Conservation (phyloP, 2,888 invertebrate genomes). For the Dexiosoma caninum region DNA sequence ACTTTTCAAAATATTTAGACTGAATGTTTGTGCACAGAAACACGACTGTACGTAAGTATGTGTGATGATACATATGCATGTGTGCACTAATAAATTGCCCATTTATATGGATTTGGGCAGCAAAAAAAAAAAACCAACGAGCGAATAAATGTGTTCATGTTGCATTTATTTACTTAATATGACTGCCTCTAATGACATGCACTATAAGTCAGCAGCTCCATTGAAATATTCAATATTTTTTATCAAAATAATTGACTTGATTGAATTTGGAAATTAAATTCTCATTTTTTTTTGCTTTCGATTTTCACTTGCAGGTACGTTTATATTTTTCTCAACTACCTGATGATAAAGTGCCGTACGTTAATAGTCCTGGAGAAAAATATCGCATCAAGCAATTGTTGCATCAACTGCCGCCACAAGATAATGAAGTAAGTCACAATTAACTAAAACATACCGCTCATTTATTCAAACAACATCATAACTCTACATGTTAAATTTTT, state of each 20-base stretch:
- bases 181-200: neutral
- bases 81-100: slow-evolving; percentile 44
- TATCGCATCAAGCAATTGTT: slow-evolving; percentile 95
- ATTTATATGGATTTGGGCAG: slow-evolving; percentile 31
- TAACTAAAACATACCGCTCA: too few relatives aligned
- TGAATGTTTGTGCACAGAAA: too few relatives aligned
- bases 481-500: too few relatives aligned
- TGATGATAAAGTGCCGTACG: slow-evolving; percentile 98
- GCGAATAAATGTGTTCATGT: slow-evolving; percentile 12
- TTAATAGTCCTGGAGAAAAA: slow-evolving; percentile 95
- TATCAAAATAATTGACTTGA: neutral
- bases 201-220: neutral
- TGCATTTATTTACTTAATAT: slow-evolving; percentile 4
- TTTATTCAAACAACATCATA: too few relatives aligned
- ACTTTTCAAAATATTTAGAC: neutral
- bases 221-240: neutral
- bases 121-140: too few relatives aligned
- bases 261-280: slow-evolving; percentile 38
- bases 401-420: slow-evolving; percentile 97
- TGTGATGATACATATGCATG: slow-evolving; percentile 6
- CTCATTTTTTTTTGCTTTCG: too few relatives aligned
- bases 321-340: slow-evolving; percentile 96
- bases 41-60: too few relatives aligned
- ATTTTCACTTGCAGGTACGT: slow-evolving; percentile 86
- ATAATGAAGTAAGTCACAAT: slow-evolving; percentile 85